Evolutionary conservation across 2,113 vertebrate genomes (phyloP), one percentile per base, ranked within the genome.

Genomic region (Oplegnathus fasciatus): DNA sequence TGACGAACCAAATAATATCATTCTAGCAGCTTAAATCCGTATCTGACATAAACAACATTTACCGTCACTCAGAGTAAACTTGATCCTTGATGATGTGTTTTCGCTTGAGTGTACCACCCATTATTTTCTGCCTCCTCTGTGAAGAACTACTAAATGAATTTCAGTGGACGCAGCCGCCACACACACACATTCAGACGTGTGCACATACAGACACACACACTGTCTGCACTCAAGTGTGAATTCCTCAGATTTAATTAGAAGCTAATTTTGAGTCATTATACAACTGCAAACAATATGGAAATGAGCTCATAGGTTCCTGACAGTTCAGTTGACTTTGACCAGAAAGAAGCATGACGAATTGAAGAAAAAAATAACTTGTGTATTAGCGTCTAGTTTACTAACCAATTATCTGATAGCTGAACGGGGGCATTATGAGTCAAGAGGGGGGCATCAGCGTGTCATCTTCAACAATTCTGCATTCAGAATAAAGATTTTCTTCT

Each of bases 201-300:
- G 60, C 74, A 80, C 80, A 78, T 37, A 86, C 82, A 78, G 57
- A 85, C 82, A 80, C 85, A 88, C 87, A 86, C 28, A 70, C 66
- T 42, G 80, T 86, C 92, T 93, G 89, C 93, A 91, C 88, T 94
- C 90, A 88, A 92, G 88, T 91, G 93, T 92, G 92, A 94, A 92
- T 94, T 91, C 80, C 87, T 91, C 87, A 83, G 89, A 95, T 95
- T 95, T 95, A 94, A 96, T 95, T 94, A 93, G 89, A 93, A 90
- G 90, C 92, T 95, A 84, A 94, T 95, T 94, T 94, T 85, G 88
- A 94, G 83, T 94, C 89, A 94, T 94, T 94, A 88, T 91, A 90
- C 93, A 90, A 93, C 92, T 90, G 91, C 91, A 94, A 95, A 95
- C 91, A 93, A 91, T 91, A 95, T 94, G 94, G 88, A 92, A 92